Percentiles rank a stretch among this genome's conserved stretches.
Conservation (phyloP, 2,797 vertebrate species). For the Cephalopachus bancanus region DNA sequence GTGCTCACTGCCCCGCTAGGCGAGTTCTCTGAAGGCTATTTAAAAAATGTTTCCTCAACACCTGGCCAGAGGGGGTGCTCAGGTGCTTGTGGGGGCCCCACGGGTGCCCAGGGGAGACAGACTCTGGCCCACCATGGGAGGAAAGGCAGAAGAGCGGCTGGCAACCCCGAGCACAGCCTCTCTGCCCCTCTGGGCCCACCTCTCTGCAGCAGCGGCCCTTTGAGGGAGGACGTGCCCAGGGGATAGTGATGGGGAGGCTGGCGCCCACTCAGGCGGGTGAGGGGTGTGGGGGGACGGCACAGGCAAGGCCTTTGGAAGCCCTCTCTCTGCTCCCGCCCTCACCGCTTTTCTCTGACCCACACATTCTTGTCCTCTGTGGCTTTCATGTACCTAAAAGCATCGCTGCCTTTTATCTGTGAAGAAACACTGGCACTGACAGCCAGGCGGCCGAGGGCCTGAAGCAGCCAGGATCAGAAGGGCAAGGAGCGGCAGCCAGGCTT, state of each 20-base stretch:
- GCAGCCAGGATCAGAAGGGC: conserved; percentile 78
- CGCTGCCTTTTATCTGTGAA: conserved; percentile 86
- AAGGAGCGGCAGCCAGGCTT: background rate
- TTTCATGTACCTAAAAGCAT: conserved; percentile 85
- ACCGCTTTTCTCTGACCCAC: conserved; percentile 62
- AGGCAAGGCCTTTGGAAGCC: background rate
- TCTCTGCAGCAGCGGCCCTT: background rate
- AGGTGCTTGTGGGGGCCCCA: background rate
- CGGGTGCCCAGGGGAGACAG: background rate
- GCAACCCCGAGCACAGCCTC: background rate
- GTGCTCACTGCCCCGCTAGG: background rate
- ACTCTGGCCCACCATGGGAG: background rate
- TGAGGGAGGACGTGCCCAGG: background rate
- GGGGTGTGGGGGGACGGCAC: background rate
- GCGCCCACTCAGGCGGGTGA: background rate
- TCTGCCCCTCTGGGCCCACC: background rate
- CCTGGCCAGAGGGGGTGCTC: background rate
- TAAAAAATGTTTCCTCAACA: background rate
- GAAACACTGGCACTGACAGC: conserved; percentile 82
- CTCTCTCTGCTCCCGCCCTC: background rate
- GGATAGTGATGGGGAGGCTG: background rate
- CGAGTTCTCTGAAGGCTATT: background rate
- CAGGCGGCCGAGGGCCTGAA: background rate
- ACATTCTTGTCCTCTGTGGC: conserved; percentile 70
- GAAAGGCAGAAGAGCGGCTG: too few species aligned